Conservation (phyloP, 2,888 invertebrate species). For the Heliconius ethilla region DNA sequence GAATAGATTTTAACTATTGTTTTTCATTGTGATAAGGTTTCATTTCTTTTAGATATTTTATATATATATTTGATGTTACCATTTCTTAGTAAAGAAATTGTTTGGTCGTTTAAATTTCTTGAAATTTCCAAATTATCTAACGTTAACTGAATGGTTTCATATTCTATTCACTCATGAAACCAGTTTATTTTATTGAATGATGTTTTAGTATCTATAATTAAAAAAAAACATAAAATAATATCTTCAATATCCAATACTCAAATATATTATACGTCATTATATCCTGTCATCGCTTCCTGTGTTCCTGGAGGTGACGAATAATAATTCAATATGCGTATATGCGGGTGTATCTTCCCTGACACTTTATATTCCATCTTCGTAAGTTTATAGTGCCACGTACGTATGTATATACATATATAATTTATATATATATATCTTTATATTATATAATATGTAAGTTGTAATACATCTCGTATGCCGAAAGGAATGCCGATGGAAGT, state of each 20-base stretch:
- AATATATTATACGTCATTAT: slow-evolving; percentile 42
- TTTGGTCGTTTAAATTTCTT: background rate
- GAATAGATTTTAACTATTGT: background rate
- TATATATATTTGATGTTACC: background rate
- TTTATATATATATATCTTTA: too few species aligned
- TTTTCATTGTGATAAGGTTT: background rate
- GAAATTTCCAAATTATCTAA: background rate
- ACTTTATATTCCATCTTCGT: slow-evolving; percentile 63
- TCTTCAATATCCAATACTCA: background rate
- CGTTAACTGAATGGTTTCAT: background rate
- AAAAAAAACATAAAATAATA: background rate
- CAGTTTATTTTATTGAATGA: background rate
- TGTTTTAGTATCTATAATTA: background rate
- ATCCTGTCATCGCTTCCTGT: slow-evolving; percentile 67
- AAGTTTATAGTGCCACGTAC: slow-evolving; percentile 43
- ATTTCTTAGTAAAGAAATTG: background rate
- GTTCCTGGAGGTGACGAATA: slow-evolving; percentile 65
- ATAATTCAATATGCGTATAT: slow-evolving; percentile 61
- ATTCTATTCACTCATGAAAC: background rate
- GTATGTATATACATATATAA: background rate
- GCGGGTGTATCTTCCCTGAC: slow-evolving; percentile 56
- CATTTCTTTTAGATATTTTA: background rate
- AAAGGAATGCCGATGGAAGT: slow-evolving; percentile 26
- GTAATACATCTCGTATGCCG: slow-evolving; percentile 31
- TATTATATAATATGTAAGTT: slow-evolving; percentile 16